phyloP scores from a whole-genome alignment of 2,113 vertebrate species.

The Anarrhichthys ocellatus region DNA sequence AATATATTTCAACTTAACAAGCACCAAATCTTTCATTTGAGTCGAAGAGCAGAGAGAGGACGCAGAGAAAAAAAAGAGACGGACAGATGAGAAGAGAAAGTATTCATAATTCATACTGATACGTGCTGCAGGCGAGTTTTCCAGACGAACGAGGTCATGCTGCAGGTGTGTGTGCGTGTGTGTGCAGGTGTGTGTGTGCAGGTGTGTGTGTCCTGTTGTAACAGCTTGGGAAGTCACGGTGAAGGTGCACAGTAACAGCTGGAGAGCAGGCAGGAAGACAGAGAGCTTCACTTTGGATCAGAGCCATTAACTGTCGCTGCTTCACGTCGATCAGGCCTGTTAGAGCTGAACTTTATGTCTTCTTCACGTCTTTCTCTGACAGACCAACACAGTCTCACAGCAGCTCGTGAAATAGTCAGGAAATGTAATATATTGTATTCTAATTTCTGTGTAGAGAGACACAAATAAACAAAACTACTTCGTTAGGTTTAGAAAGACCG shows the following conservation, averaged over 20 bases:
- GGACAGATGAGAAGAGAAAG: background rate
- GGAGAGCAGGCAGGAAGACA: constrained; percentile 41
- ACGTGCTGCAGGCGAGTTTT: constrained; percentile 35
- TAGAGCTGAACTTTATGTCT: constrained; percentile 37
- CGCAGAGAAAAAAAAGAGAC: background rate
- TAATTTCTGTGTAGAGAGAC: too few species aligned
- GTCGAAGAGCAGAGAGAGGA: background rate
- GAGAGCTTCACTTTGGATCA: constrained; percentile 17
- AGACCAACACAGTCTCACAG: background rate
- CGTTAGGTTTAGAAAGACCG: too few species aligned
- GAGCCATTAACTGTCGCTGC: background rate
- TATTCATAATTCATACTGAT: constrained; percentile 11
- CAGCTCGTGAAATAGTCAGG: too few species aligned
- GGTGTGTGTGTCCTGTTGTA: constrained; percentile 2
- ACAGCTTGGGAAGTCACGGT: background rate
- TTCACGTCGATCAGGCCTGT: constrained; percentile 27
- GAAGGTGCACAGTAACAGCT: constrained; percentile 53
- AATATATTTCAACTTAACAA: background rate
- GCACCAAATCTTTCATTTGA: background rate
- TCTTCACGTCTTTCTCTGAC: constrained; percentile 7
- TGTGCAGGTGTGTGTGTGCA: background rate
- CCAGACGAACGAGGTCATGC: background rate
- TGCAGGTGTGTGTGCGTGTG: constrained; percentile 28
- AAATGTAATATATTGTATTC: too few species aligned
- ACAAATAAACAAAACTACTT: too few species aligned